phyloP scores from a whole-genome alignment of 2,888 invertebrate species.

The Muscina levida region DNA sequence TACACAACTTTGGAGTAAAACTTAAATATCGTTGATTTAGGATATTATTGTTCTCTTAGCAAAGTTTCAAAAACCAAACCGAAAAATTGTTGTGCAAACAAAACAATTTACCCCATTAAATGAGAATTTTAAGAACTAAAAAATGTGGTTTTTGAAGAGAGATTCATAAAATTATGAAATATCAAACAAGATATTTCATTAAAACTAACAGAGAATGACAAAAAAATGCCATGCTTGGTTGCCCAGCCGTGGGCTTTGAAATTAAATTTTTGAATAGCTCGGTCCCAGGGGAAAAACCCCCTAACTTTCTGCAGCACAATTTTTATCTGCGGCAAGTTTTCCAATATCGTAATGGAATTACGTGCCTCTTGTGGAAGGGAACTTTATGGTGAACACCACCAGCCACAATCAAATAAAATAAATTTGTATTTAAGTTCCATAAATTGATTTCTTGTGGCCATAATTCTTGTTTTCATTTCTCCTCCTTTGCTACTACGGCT shows the following conservation, averaged over 20 bases:
- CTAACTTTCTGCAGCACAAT: not conserved
- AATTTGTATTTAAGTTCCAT: constrained; percentile 62
- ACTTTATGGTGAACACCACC: constrained; percentile 20
- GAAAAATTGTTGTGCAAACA: constrained; percentile 55
- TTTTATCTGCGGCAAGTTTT: not conserved
- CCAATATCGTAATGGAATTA: constrained; percentile 28
- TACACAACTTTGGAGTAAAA: not conserved
- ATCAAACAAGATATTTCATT: constrained; percentile 54
- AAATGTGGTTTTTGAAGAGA: constrained; percentile 45
- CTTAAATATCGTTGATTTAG: too few species aligned
- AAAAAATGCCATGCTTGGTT: not conserved
- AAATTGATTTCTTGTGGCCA: constrained; percentile 69
- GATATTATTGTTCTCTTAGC: constrained; percentile 4
- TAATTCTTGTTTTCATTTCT: constrained; percentile 66
- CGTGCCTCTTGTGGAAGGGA: not conserved
- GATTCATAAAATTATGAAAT: constrained; percentile 50
- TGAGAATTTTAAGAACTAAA: constrained; percentile 47
- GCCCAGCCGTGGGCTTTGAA: not conserved
- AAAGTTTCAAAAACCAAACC: constrained; percentile 55
- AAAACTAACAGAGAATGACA: not conserved
- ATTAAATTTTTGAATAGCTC: not conserved
- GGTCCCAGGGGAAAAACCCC: not conserved
- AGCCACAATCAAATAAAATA: constrained; percentile 51
- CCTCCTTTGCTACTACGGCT: constrained; percentile 43
- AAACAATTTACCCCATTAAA: constrained; percentile 56